phyloP scores from a whole-genome alignment of 2,797 vertebrate species.

The Enteromius afrohamiltoni region DNA sequence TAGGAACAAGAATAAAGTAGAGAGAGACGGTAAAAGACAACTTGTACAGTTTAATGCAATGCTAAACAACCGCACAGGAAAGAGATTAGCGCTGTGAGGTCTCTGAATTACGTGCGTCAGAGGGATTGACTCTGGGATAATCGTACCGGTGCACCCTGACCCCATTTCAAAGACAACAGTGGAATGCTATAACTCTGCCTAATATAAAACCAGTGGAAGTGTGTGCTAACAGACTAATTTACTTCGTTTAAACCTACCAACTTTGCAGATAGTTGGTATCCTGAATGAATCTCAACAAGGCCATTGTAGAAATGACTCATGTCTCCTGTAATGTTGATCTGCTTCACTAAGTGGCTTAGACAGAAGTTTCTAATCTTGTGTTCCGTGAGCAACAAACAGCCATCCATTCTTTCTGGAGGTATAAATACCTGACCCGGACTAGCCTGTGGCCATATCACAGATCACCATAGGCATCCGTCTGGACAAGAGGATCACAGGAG shows the following conservation, averaged over 20 bases:
- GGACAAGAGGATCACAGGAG: not conserved
- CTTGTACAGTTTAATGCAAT: not conserved
- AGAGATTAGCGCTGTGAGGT: constrained; percentile 36
- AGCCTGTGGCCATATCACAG: constrained; percentile 23
- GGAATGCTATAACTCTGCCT: not conserved
- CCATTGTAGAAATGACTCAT: not conserved
- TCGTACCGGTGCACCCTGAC: constrained; percentile 5
- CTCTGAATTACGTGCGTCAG: constrained; percentile 39
- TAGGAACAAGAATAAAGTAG: not conserved
- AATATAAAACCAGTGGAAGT: not conserved
- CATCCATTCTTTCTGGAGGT: constrained; percentile 23
- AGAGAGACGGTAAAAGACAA: not conserved
- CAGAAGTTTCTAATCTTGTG: constrained; percentile 41
- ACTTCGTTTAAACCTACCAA: not conserved
- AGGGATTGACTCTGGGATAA: constrained; percentile 51
- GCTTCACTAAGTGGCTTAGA: constrained; percentile 55
- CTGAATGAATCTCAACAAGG: not conserved
- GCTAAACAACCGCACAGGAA: constrained; percentile 28
- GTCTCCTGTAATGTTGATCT: constrained; percentile 19
- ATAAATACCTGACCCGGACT: constrained; percentile 38
- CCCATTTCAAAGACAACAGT: constrained; percentile 7
- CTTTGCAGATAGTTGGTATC: not conserved
- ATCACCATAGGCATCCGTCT: constrained; percentile 4
- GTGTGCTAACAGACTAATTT: not conserved
- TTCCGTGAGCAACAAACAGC: constrained; percentile 22